phyloP scores from a whole-genome alignment of 2,888 invertebrate genomes.

The Tipula unca region DNA sequence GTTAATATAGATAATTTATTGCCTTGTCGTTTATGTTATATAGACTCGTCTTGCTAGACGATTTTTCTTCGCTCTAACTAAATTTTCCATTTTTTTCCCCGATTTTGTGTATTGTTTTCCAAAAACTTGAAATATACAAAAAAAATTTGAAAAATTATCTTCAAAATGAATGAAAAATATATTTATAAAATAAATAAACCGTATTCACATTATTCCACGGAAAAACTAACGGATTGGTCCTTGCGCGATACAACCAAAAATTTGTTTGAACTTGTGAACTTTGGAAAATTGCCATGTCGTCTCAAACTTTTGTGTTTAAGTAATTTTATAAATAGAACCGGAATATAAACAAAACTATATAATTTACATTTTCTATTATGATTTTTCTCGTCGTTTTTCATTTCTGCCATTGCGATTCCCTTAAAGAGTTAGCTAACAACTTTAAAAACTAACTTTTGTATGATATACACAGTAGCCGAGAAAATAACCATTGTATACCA shows the following conservation, averaged over 20 bases:
- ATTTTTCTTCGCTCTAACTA: background rate
- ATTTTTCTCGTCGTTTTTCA: background rate
- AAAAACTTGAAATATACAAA: background rate
- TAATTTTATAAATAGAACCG: background rate
- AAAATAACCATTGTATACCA: background rate
- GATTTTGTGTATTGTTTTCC: background rate
- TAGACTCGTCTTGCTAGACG: background rate
- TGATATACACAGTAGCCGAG: background rate
- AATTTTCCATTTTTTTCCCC: background rate
- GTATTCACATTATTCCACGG: background rate
- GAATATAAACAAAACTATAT: background rate
- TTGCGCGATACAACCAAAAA: background rate
- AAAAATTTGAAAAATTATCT: background rate
- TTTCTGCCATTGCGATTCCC: background rate
- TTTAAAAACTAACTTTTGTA: background rate
- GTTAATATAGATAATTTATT: conserved; percentile 8
- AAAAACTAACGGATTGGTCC: background rate
- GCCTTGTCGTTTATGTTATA: background rate
- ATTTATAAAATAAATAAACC: background rate
- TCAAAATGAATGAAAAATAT: background rate
- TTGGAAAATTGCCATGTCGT: background rate
- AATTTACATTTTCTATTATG: background rate
- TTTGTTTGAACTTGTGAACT: background rate
- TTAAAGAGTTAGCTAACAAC: background rate
- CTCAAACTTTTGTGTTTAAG: background rate